Percentiles rank a stretch among this genome's conserved stretches.
Evolutionary conservation across 2,113 vertebrate genomes (phyloP).

Genomic region (Myocastor coypus): DNA sequence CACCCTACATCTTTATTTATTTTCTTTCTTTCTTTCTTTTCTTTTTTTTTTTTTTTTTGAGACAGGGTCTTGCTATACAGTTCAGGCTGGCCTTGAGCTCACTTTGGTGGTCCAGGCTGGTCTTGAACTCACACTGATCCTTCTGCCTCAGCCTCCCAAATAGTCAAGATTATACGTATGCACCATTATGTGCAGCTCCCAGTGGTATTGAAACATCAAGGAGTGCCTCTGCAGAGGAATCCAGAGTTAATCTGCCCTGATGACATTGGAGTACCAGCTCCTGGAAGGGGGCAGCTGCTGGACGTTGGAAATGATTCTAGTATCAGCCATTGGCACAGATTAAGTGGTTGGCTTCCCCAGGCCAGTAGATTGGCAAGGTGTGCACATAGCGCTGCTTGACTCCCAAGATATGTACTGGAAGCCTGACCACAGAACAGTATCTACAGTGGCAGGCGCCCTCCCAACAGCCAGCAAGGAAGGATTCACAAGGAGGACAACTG

Average conservation of each 20-base stretch:
- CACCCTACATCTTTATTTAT: not conserved
- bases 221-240: constrained; percentile 6
- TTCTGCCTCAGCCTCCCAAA: not conserved
- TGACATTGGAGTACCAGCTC: not conserved
- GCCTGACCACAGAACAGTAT: not conserved
- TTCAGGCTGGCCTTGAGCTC: not conserved
- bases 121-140: not conserved
- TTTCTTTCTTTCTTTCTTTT: no score
- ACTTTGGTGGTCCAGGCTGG: not conserved
- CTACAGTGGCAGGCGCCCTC: not conserved
- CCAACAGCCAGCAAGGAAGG: not conserved
- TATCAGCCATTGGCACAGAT: not conserved
- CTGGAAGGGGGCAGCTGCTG: not conserved
- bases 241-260: constrained; percentile 6
- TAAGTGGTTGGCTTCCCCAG: not conserved
- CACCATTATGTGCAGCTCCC: not conserved
- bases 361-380: not conserved
- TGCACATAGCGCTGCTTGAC: not conserved
- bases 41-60: no score
- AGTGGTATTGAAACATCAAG: not conserved
- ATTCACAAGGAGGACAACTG: not conserved
- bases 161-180: not conserved
- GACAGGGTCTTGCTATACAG: not conserved
- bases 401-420: not conserved
- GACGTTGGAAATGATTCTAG: not conserved